phyloP scores from a whole-genome alignment of 2,797 vertebrate species.

The Pseudochaenichthys georgianus region DNA sequence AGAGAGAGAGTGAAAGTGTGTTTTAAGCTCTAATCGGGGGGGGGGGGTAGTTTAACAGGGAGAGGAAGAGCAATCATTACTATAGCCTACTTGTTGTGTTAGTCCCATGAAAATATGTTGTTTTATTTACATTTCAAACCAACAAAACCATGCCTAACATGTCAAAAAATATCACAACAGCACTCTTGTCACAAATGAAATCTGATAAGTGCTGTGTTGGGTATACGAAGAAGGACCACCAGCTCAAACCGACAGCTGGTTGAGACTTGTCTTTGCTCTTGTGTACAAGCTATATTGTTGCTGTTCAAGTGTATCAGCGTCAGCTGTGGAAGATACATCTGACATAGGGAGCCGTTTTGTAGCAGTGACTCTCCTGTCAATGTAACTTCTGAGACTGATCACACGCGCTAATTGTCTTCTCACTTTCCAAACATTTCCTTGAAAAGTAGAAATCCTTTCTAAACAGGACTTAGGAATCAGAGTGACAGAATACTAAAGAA shows the following conservation, averaged over 20 bases:
- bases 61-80: constrained; percentile 23
- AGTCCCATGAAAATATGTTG: constrained; percentile 5
- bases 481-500: constrained; percentile 5
- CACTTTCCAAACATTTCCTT: constrained; percentile 16
- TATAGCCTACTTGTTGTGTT: constrained; percentile 24
- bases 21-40: constrained; percentile 33
- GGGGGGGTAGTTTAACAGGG: constrained; percentile 44
- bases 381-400: constrained; percentile 35
- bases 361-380: constrained; percentile 15
- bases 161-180: constrained; percentile 9
- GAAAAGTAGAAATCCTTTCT: constrained; percentile 30
- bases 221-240: neutral
- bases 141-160: constrained; percentile 1
- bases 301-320: constrained; percentile 19
- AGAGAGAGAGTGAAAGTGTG: constrained; percentile 22
- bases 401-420: constrained; percentile 24
- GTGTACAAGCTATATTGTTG: constrained; percentile 9
- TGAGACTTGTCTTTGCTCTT: constrained; percentile 20
- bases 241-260: constrained; percentile 5
- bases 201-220: constrained; percentile 4
- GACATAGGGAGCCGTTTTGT: constrained; percentile 27
- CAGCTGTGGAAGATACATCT: constrained; percentile 23
- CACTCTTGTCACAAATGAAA: constrained; percentile 6
- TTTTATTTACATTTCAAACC: neutral
- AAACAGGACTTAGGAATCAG: constrained; percentile 21